A percentile compares a stretch with the other conserved stretches of the same genome.
These are phyloP conservation scores for Rhinogobio ventralis DNA, from an alignment of 2,797 vertebrate genomes.

Conservation along the genomic window DNA sequence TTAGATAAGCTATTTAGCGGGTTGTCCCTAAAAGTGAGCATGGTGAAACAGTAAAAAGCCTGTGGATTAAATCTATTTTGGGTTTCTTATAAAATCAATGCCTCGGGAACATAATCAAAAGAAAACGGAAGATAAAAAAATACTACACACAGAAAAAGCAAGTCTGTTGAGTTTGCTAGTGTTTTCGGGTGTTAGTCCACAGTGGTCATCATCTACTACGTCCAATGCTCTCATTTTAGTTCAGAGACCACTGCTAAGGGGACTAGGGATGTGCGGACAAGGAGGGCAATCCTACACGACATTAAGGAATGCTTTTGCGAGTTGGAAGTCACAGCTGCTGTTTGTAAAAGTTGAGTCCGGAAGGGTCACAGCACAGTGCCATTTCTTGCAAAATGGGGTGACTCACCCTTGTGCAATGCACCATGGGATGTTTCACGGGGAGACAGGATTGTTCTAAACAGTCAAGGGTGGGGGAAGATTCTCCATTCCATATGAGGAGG, in stretches of 20 bases:
- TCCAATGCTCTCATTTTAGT: slow-evolving; percentile 23
- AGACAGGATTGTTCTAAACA: slow-evolving; percentile 64
- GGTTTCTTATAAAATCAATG: slow-evolving; percentile 28
- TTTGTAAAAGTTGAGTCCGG: slow-evolving; percentile 37
- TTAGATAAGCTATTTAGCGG: background rate
- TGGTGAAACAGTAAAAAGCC: slow-evolving; percentile 47
- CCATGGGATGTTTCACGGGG: slow-evolving; percentile 56
- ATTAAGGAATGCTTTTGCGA: slow-evolving; percentile 46
- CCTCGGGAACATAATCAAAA: slow-evolving; percentile 5
- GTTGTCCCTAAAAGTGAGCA: slow-evolving; percentile 18
- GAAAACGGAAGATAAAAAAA: slow-evolving; percentile 60
- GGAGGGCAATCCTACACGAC: background rate
- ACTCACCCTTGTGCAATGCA: slow-evolving; percentile 63
- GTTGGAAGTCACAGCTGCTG: slow-evolving; percentile 47
- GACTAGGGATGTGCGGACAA: background rate
- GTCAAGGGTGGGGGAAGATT: background rate
- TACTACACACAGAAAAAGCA: slow-evolving; percentile 35
- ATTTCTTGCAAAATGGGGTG: slow-evolving; percentile 55
- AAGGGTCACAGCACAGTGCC: slow-evolving; percentile 56
- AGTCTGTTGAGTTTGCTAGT: slow-evolving; percentile 42
- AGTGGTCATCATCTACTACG: slow-evolving; percentile 26
- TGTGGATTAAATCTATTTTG: slow-evolving; percentile 29
- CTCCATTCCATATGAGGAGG: background rate
- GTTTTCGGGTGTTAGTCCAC: slow-evolving; percentile 44
- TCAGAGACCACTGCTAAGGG: slow-evolving; percentile 36